Conservation (phyloP, 2,888 invertebrate genomes). For the Operophtera brumata region DNA sequence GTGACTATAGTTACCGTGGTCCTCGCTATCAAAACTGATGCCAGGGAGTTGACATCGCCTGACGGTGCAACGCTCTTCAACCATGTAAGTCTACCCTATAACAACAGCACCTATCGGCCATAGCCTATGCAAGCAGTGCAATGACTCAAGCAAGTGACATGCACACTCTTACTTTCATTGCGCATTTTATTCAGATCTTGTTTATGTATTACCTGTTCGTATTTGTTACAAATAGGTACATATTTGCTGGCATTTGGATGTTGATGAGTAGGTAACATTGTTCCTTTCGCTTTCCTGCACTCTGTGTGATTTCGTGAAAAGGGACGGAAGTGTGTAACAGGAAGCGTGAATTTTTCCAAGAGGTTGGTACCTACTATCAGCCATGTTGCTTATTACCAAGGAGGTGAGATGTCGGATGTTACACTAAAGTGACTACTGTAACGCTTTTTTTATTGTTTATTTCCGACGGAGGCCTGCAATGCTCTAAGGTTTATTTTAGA, state of each 20-base stretch:
- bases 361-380: too few species aligned
- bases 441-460: too few species aligned
- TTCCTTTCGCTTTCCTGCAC: too few species aligned
- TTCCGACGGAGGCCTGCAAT: too few species aligned
- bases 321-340: too few species aligned
- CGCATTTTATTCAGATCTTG: constrained; percentile 27
- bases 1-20: constrained; percentile 68
- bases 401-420: too few species aligned
- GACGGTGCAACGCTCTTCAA: constrained; percentile 53
- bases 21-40: constrained; percentile 49
- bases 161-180: constrained; percentile 73
- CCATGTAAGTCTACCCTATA: constrained; percentile 57
- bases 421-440: too few species aligned
- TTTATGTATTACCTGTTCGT: constrained; percentile 18
- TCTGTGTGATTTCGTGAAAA: too few species aligned
- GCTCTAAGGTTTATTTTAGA: too few species aligned
- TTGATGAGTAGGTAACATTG: too few species aligned
- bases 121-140: constrained; percentile 25
- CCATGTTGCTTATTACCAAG: too few species aligned
- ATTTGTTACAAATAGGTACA: neutral
- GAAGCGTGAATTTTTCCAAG: too few species aligned
- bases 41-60: constrained; percentile 57
- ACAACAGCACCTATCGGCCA: constrained; percentile 12
- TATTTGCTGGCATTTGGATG: neutral
- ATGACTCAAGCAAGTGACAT: constrained; percentile 22